Evolutionary conservation across 2,113 vertebrate species (phyloP), one percentile per base, ranked within the genome.

Genomic region (Synchiropus splendidus): DNA sequence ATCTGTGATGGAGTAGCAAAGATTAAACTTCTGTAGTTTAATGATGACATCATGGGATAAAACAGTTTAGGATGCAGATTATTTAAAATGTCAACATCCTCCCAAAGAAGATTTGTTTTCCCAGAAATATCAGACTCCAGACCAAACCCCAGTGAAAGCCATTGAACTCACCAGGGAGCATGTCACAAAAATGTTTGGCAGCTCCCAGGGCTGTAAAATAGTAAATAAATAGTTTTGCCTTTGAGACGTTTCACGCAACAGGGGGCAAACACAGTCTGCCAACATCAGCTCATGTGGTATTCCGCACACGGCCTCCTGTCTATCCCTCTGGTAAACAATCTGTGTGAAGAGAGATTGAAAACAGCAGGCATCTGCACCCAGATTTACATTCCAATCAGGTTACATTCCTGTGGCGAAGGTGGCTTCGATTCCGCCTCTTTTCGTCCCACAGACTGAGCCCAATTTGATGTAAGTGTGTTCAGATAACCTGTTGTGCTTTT

Each of bases 361-460:
- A 57, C 64, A 62, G 51, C 49, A 17, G 48, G 42, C 31, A 52
- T 48, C 48, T 17, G 6, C 40, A 45, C 30, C 37, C 12, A 10
- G 58, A 70, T 73, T 66, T 71, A 62, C 67, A 74, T 78, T 79
- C 58, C 51, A 80, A 64, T 77, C 67, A 58, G 51, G 51, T 59
- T 51, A 75, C 54, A 65, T 18, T 47, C 36, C 44, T 45, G 51
- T 64, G 48, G 63, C 8, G 64, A 69, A 58, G 69, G 64, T 45
- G 34, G 43, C 52, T 72, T 72, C 45, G 64, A 76, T 70, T 63
- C 58, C n/a, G n/a, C n/a, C n/a, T n/a, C n/a, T n/a, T 40, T 51
- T 36, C 16, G 17, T 33, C 51, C 43, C 42, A 38, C 47, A 60
- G 39, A 27, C 21, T 5, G 21, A 5, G 21, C 8, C 46, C n/a